Evolutionary conservation across 64 coral and sea anemone genomes (phyloP), one percentile per base, ranked within the genome.

Genomic region (Porites australiensis): DNA sequence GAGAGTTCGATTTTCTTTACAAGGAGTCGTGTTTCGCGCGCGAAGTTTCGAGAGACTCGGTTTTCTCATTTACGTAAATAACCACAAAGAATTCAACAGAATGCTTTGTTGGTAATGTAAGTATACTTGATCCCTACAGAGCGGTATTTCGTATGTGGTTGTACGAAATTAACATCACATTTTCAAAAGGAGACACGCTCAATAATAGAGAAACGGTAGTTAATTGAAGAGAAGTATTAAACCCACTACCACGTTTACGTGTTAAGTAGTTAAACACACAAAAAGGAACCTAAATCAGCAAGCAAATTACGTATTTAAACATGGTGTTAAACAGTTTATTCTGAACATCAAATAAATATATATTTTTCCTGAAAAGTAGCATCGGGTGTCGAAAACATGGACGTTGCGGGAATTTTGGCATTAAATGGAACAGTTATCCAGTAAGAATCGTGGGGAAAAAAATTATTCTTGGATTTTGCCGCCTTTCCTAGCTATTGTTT

Each of bases 101-200:
- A 68, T 50, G 59, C 18, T 49, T 84, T 84, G 81, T 84, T 4
- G 47, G 63, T 11, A 52, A 13, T 13, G 15, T 20, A 68, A 84
- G 81, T 19, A 3, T 76, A 69, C 18, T 49, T 68, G 63, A 84
- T 84, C 81, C 81, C 81, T 51, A n/a, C 58, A 21, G 63, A 65
- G 62, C 62, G 19, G 37, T 63, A 66, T 51, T 48, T 65, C 44
- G 13, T 65, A 18, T 20, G 20, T 12, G 51, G 50, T 19, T 8
- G 8, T 65, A 15, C 62, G 37, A 65, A 63, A 66, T 64, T 84
- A 22, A 68, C 4, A 8, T 15, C 8, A 4, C 19, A 21, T 13
- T 46, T 68, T 7, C 54, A 57, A 57, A 84, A 68, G 22, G n/a
- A 23, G 19, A 54, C 18, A 7, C 18, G 50, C 49, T 57, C 1